phyloP scores from a whole-genome alignment of 2,113 vertebrate species.

The Cricetomys ansorgei region DNA sequence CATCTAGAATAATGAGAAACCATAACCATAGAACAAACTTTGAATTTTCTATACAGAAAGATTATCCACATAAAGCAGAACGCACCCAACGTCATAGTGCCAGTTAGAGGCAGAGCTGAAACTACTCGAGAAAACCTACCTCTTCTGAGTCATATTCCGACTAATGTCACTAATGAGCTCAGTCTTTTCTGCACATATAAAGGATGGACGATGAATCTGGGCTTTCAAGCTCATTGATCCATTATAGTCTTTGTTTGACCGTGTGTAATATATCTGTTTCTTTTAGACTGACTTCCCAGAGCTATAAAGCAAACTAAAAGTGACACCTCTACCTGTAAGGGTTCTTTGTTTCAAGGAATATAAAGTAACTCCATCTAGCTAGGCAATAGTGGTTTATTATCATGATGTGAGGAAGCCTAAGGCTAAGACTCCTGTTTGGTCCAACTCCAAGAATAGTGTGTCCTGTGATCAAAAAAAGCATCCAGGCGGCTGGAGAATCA shows the following conservation, averaged over 20 bases:
- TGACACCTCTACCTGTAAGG: neutral
- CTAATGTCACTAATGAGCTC: neutral
- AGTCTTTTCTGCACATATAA: neutral
- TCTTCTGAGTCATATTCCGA: slow-evolving; percentile 17
- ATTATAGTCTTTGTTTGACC: neutral
- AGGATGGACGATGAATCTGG: neutral
- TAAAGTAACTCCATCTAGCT: neutral
- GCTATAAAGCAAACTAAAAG: slow-evolving; percentile 18
- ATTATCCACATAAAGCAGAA: neutral
- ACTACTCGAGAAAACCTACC: neutral
- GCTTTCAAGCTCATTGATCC: neutral
- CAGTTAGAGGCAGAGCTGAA: neutral
- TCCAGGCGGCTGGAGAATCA: neutral
- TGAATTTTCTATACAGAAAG: slow-evolving; percentile 15
- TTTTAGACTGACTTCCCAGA: slow-evolving; percentile 8
- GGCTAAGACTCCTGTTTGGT: neutral
- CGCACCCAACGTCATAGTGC: neutral
- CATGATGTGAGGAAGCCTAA: neutral
- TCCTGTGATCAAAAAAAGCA: neutral
- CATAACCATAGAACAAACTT: neutral
- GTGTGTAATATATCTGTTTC: slow-evolving; percentile 11
- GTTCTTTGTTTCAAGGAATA: slow-evolving; percentile 22
- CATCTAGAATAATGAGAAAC: neutral
- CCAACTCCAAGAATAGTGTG: neutral
- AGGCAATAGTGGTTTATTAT: neutral